phyloP scores from a whole-genome alignment of 2,797 vertebrate genomes.

The Podargus strigoides region DNA sequence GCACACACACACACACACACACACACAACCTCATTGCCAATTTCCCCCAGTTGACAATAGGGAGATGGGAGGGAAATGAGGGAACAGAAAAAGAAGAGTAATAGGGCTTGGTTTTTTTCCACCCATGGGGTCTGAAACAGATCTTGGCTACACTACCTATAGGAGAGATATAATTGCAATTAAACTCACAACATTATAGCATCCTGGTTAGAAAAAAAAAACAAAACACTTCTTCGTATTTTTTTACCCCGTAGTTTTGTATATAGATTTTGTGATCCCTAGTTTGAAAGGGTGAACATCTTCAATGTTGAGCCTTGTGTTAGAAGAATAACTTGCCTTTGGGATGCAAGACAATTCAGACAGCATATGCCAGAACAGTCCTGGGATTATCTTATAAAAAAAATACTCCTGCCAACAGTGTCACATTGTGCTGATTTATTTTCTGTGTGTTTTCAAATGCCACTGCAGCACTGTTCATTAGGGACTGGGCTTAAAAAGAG shows the following conservation, averaged over 20 bases:
- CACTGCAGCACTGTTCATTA: background rate
- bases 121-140: background rate
- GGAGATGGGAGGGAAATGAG: conserved; percentile 25
- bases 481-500: background rate
- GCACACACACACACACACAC: background rate
- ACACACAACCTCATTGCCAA: background rate
- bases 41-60: background rate
- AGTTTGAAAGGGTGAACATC: background rate
- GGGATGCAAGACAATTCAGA: background rate
- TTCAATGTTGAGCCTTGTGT: background rate
- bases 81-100: background rate
- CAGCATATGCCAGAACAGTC: background rate
- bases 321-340: background rate
- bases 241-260: background rate
- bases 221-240: background rate
- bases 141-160: background rate
- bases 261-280: background rate
- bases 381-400: background rate
- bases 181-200: background rate
- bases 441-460: background rate
- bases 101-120: background rate
- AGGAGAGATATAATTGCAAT: background rate
- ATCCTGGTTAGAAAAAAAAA: background rate
- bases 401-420: background rate
- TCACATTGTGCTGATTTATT: background rate